Evolutionary conservation across 2,113 vertebrate genomes (phyloP).

Genomic region (Oceanites oceanicus): DNA sequence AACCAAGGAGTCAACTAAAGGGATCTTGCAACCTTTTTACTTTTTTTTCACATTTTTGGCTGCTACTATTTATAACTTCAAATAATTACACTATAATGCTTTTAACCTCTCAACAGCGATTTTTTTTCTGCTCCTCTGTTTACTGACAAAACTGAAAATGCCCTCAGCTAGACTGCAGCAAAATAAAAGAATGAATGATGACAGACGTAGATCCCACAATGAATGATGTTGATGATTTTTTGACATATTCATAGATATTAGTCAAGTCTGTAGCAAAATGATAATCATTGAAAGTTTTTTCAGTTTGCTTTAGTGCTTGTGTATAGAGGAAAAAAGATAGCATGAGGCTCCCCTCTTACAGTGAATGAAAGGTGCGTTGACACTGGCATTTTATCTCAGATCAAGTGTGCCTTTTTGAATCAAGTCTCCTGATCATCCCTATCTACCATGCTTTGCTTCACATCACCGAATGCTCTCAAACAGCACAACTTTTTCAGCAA

Average conservation of each 20-base stretch:
- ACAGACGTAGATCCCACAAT: neutral
- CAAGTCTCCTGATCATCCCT: neutral
- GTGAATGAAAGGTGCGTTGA: neutral
- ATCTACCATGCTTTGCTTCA: neutral
- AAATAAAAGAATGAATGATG: neutral
- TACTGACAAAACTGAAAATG: neutral
- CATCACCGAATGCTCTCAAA: neutral
- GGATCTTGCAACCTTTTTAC: neutral
- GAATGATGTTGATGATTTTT: neutral
- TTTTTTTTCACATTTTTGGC: neutral
- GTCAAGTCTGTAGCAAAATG: neutral
- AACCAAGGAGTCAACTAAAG: neutral
- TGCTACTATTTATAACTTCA: neutral
- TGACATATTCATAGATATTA: neutral
- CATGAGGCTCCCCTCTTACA: accelerated
- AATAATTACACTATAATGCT: neutral
- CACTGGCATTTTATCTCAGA: neutral
- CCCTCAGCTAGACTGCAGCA: neutral
- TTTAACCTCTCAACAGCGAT: neutral
- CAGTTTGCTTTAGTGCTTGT: neutral
- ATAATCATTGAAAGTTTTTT: neutral
- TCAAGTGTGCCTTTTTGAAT: neutral
- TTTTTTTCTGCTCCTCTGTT: neutral
- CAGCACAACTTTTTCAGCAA: neutral
- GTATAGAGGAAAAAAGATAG: neutral